Evolutionary conservation across 2,797 vertebrate genomes (phyloP).

Genomic region (Myotis vivesi): DNA sequence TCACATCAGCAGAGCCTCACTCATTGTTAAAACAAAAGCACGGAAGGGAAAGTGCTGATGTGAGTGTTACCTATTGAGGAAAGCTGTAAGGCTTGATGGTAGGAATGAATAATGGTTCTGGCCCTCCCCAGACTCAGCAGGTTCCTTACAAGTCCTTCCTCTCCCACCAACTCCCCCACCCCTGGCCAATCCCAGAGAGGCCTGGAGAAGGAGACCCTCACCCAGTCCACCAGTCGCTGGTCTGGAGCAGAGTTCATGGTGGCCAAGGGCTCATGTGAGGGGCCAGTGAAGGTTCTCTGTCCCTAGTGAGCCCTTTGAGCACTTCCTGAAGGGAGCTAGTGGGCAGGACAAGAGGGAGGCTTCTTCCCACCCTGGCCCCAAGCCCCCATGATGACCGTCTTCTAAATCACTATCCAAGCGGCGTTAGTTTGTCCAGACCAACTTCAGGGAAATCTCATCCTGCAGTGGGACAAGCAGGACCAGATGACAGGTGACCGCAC

Average conservation of each 20-base stretch:
- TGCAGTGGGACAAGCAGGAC: neutral
- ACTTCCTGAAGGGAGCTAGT: neutral
- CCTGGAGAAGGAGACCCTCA: neutral
- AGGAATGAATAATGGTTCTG: constrained; percentile 14
- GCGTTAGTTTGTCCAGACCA: neutral
- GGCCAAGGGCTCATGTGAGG: neutral
- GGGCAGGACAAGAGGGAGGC: neutral
- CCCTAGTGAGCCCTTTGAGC: neutral
- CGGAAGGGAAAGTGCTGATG: neutral
- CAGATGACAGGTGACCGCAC: neutral
- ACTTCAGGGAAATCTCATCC: neutral
- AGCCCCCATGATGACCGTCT: neutral
- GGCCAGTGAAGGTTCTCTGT: neutral
- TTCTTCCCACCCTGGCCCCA: neutral
- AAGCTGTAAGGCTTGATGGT: neutral
- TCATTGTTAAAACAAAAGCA: constrained; percentile 25
- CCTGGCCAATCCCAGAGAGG: neutral
- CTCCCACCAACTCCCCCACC: neutral
- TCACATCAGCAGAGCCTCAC: constrained; percentile 1
- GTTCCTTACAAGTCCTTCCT: neutral
- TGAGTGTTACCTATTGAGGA: neutral
- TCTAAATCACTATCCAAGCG: neutral
- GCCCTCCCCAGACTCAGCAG: neutral
- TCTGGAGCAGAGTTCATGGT: neutral
- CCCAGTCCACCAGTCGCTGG: neutral